Percentiles rank a stretch among this genome's conserved stretches.
phyloP scores from a whole-genome alignment of 2,113 vertebrate genomes.

The Ibidorhyncha struthersii region DNA sequence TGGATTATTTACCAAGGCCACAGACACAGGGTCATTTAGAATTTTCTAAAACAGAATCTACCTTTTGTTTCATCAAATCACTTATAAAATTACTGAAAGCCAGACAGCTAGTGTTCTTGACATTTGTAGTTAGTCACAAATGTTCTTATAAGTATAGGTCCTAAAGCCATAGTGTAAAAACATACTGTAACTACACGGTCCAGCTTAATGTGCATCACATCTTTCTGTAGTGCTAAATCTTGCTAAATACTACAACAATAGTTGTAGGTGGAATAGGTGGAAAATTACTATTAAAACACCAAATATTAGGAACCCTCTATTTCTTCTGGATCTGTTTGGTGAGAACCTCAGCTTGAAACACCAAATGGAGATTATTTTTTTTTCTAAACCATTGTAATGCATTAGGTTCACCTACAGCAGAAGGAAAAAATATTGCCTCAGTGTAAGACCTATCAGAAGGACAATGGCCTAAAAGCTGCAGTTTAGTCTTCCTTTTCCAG shows the following conservation, averaged over 20 bases:
- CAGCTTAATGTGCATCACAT: background rate
- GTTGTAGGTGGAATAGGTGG: background rate
- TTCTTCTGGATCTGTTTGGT: background rate
- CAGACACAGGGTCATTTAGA: background rate
- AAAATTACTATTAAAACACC: background rate
- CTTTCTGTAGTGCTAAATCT: background rate
- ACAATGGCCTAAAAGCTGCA: background rate
- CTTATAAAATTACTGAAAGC: too few species aligned
- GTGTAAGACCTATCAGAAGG: background rate
- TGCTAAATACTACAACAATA: background rate
- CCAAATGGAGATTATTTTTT: background rate
- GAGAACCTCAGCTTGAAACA: background rate
- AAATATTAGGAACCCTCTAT: background rate
- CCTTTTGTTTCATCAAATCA: background rate
- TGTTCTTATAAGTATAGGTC: background rate
- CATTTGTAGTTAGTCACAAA: too few species aligned
- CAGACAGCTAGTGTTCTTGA: too few species aligned
- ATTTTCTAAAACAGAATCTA: background rate
- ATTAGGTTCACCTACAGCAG: background rate
- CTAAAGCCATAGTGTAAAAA: background rate
- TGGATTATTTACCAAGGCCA: background rate
- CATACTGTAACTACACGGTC: background rate
- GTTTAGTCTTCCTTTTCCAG: background rate
- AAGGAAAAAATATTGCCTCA: background rate
- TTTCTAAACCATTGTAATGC: background rate